Evolutionary conservation across 2,888 invertebrate species (phyloP), one percentile per base, ranked within the genome.

Genomic region (Nineta flava): DNA sequence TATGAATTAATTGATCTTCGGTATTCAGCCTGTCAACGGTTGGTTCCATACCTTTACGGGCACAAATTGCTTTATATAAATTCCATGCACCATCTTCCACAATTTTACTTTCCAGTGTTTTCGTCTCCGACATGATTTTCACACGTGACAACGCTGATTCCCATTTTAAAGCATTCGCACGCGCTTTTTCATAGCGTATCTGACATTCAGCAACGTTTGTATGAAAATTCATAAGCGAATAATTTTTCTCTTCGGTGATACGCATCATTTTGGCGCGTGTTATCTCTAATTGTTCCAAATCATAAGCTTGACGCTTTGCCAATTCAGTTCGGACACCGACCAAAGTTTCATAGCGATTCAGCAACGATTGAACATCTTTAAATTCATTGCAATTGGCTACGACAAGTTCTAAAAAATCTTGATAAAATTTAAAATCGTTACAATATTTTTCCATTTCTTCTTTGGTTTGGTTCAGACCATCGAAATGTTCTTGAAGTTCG

Each of bases 291-390:
- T 70, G 67, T 57, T 71, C 71, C 53, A 79, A 62, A 57, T 74
- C 74, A 7, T 69, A 62, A 56, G 76, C 73, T 56, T 77, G 75
- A 3, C 72, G 68, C 10, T 71, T 72, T 0, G 75, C 70, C 12
- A 81, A 62, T 0, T 72, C 70, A 47, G 62, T 68, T 58, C 75
- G 76, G 0, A 79, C 75, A 3, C 75, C 75, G n/a, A 74, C 68
- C 40, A 81, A 62, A 3, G 77, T 74, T 61, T 79, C 76, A 56
- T 77, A 80, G 50, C 79, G 69, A 58, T 77, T 76, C 45, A 81
- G 67, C n/a, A 81, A 73, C 48, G 77, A 79, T 43, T 71, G 60
- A 0, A 78, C 73, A 50, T 73, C 72, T 55, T 73, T 71, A 57
- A 79, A 81, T 50, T 76, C 73, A 0, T 69, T 66, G 19, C 72